Evolutionary conservation across 2,888 invertebrate species (phyloP).

Genomic region (Osmoderma eremita): DNA sequence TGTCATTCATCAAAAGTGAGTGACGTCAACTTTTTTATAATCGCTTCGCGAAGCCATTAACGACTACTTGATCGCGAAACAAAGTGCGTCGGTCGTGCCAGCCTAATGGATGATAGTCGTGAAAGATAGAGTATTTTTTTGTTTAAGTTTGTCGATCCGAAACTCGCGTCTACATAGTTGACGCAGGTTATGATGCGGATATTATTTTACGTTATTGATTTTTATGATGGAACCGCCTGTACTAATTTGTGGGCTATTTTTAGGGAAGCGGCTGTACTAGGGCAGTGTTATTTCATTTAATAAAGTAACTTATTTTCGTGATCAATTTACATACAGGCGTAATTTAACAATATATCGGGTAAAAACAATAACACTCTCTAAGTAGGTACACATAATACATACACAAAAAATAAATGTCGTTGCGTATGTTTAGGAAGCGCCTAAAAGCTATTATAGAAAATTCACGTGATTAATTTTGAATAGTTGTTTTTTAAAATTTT

Average conservation of each 20-base stretch:
- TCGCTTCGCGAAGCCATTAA: conserved; percentile 1
- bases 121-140: conserved; percentile 18
- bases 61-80: conserved; percentile 12
- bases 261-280: too few species aligned
- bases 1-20: conserved; percentile 17
- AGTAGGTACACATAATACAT: too few species aligned
- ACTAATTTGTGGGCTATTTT: background rate
- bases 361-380: too few species aligned
- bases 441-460: too few species aligned
- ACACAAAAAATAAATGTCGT: too few species aligned
- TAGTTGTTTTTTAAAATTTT: too few species aligned
- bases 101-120: conserved; percentile 7
- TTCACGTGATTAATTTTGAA: too few species aligned
- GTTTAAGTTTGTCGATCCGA: background rate
- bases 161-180: background rate
- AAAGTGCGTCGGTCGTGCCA: background rate
- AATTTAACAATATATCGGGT: too few species aligned
- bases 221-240: conserved; percentile 5
- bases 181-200: conserved; percentile 8
- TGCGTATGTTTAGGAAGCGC: too few species aligned
- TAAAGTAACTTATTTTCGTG: too few species aligned
- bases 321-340: too few species aligned
- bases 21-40: conserved; percentile 10
- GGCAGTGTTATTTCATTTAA: too few species aligned
- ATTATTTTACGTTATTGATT: conserved; percentile 23